Evolutionary conservation across 2,888 invertebrate genomes (phyloP).

Genomic region (Xestoiulus laeticollis): DNA sequence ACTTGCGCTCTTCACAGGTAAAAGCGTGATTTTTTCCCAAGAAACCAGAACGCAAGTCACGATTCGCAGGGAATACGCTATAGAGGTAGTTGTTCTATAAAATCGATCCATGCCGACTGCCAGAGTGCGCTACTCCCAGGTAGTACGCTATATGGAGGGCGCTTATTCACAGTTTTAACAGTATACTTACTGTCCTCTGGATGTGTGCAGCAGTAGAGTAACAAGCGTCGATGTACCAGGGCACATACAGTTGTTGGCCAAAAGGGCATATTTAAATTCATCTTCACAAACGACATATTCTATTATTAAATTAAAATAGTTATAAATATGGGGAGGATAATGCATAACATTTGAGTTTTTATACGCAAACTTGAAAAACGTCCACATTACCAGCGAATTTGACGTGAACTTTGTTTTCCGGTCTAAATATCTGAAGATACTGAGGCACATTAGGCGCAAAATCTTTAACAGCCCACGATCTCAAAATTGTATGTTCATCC

Average conservation of each 20-base stretch:
- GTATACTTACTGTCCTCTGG: constrained; percentile 91
- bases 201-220: constrained; percentile 93
- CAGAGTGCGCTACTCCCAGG: too few relatives aligned
- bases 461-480: constrained; percentile 99
- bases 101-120: too few relatives aligned
- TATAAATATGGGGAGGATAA: background rate
- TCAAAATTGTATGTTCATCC: constrained; percentile 79
- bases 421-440: constrained; percentile 97
- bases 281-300: constrained; percentile 99
- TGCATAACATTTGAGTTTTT: background rate
- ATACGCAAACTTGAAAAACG: background rate
- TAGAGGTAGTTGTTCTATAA: too few relatives aligned
- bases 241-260: constrained; percentile 98
- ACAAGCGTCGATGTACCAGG: constrained; percentile 97
- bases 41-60: too few relatives aligned
- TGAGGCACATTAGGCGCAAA: constrained; percentile 96
- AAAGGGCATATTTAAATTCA: constrained; percentile 96
- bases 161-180: too few relatives aligned
- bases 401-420: constrained; percentile 98
- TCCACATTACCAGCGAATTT: constrained; percentile 79
- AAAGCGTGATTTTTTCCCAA: too few relatives aligned
- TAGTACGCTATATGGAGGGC: too few relatives aligned
- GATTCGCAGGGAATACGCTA: too few relatives aligned
- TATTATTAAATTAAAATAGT: constrained; percentile 56
- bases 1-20: too few relatives aligned